These are phyloP conservation scores for Hylaeus volcanicus DNA, from an alignment of 1,140 invertebrate genomes.

Conservation along the genomic window DNA sequence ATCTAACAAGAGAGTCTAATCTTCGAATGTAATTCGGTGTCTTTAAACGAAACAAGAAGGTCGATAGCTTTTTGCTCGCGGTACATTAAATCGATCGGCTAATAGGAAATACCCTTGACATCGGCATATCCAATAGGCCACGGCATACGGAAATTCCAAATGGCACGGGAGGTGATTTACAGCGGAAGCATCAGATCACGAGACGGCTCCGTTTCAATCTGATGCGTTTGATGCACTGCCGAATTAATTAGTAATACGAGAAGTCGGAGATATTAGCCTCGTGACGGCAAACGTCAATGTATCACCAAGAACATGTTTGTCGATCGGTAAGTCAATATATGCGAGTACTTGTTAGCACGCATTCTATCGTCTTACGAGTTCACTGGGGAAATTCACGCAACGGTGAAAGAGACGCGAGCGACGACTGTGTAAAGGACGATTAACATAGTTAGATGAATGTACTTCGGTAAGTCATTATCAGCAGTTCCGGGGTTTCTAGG, in stretches of 20 bases:
- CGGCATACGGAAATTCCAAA: constrained; percentile 63
- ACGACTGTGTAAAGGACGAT: neutral
- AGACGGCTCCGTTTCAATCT: constrained; percentile 59
- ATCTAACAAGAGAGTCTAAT: constrained; percentile 33
- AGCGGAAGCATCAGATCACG: constrained; percentile 49
- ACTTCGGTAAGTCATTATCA: too few species aligned
- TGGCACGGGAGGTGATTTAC: constrained; percentile 62
- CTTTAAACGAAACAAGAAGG: constrained; percentile 60
- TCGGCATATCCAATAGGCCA: constrained; percentile 63
- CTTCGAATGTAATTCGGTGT: constrained; percentile 41
- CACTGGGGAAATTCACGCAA: neutral
- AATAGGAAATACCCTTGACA: constrained; percentile 67
- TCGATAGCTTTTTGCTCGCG: constrained; percentile 35
- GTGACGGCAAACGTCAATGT: constrained; percentile 24
- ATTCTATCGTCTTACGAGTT: neutral
- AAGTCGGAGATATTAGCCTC: constrained; percentile 50
- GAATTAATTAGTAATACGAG: constrained; percentile 65
- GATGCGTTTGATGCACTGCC: constrained; percentile 56
- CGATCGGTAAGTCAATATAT: constrained; percentile 8
- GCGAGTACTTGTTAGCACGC: constrained; percentile 18
- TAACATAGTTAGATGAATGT: too few species aligned
- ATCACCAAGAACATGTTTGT: constrained; percentile 11
- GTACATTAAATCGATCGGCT: constrained; percentile 58
- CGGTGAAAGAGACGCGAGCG: too few species aligned
- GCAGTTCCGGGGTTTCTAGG: too few species aligned